Evolutionary conservation across 2,113 vertebrate genomes (phyloP).

Genomic region (Charadrius vociferus): DNA sequence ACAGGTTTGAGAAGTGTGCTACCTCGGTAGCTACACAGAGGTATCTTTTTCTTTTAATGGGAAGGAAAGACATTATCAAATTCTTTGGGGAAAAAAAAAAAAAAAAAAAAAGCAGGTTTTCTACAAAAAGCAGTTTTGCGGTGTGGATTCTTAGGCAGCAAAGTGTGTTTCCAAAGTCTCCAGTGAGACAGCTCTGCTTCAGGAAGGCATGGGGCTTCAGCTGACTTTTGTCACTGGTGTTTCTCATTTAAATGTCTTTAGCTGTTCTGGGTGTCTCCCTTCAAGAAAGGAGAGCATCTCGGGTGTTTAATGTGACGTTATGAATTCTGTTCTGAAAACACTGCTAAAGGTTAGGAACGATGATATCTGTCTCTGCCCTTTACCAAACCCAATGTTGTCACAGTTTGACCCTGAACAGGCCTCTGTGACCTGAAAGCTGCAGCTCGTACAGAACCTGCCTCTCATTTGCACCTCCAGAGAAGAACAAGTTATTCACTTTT

Average conservation of each 20-base stretch:
- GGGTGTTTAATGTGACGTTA: accelerated
- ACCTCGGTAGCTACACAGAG: background rate
- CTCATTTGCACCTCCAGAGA: background rate
- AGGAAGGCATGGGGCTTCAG: background rate
- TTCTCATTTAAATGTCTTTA: background rate
- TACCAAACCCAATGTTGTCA: background rate
- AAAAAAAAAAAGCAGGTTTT: background rate
- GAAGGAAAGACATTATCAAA: background rate
- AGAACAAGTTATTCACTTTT: background rate
- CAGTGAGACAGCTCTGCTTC: background rate
- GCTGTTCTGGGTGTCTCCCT: background rate
- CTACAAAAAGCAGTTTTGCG: background rate
- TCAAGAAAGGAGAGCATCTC: background rate
- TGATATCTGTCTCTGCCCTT: background rate
- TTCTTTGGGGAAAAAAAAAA: background rate
- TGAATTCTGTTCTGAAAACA: background rate
- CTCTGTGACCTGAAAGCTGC: background rate
- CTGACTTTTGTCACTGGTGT: background rate
- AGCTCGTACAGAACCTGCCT: background rate
- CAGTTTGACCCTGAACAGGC: background rate
- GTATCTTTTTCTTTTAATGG: background rate
- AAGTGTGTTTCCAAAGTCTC: background rate
- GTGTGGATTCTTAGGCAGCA: background rate
- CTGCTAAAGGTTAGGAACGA: background rate
- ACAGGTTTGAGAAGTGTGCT: background rate